Evolutionary conservation across 1,140 invertebrate genomes (phyloP).

Genomic region (Amphibalanus amphitrite): DNA sequence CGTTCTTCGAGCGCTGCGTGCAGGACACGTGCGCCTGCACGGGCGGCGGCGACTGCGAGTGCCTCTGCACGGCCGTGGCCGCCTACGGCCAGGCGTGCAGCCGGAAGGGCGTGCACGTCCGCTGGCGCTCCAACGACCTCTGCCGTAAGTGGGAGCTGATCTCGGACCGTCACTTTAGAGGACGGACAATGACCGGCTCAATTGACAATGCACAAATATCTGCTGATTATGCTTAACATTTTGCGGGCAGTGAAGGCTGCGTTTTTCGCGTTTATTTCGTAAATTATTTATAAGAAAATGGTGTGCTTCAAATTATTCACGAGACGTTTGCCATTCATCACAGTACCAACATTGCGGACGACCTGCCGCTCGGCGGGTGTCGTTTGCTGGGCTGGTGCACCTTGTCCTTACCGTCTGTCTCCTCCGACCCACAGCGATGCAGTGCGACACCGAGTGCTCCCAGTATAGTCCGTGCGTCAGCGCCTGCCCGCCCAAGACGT

Average conservation of each 20-base stretch:
- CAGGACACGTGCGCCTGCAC: constrained; percentile 74
- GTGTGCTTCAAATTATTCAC: too few relatives aligned
- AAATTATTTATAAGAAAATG: too few relatives aligned
- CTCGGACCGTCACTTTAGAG: too few relatives aligned
- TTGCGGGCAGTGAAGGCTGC: too few relatives aligned
- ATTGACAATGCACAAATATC: too few relatives aligned
- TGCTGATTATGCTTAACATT: too few relatives aligned
- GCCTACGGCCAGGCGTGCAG: constrained; percentile 69
- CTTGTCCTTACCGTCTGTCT: constrained; percentile 7
- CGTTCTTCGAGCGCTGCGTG: constrained; percentile 47
- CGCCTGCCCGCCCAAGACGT: constrained; percentile 61
- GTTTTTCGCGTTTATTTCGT: too few relatives aligned
- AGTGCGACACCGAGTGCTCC: constrained; percentile 60
- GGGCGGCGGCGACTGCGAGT: constrained; percentile 71
- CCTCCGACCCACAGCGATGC: constrained; percentile 43
- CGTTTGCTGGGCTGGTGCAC: too few relatives aligned
- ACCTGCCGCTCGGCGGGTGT: too few relatives aligned
- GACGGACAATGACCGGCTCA: too few relatives aligned
- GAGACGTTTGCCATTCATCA: too few relatives aligned
- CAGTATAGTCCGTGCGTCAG: constrained; percentile 62
- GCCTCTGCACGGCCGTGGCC: constrained; percentile 67
- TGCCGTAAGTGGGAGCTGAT: constrained; percentile 62
- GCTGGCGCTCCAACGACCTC: constrained; percentile 58
- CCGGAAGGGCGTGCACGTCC: constrained; percentile 35
- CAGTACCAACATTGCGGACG: too few relatives aligned